Evolutionary conservation across 2,113 vertebrate species (phyloP).

Genomic region (Paralichthys olivaceus): DNA sequence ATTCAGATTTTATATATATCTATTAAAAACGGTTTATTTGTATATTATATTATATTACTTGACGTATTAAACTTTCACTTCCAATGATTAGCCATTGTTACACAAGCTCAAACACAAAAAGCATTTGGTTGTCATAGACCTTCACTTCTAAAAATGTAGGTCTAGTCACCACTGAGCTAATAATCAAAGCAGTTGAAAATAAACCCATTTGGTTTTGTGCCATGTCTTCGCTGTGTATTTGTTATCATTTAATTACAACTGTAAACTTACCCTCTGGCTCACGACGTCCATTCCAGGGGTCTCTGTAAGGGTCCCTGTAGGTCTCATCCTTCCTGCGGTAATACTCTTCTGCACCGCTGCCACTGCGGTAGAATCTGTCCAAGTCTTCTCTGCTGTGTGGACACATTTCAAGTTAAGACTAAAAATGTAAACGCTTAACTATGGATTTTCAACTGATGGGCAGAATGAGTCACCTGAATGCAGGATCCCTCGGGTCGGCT

Average conservation of each 20-base stretch:
- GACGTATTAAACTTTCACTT: too few species aligned
- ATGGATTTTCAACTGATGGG: not conserved
- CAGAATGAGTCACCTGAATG: conserved; percentile 73
- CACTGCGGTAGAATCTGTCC: conserved; percentile 85
- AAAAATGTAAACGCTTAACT: fast-evolving
- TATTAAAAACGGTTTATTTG: too few species aligned
- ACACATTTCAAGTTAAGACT: conserved; percentile 15
- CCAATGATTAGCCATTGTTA: too few species aligned
- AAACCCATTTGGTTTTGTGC: too few species aligned
- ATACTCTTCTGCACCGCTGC: conserved; percentile 83
- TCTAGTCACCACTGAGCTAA: too few species aligned
- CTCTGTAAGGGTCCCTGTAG: conserved; percentile 88
- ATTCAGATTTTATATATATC: too few species aligned
- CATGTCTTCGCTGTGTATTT: too few species aligned
- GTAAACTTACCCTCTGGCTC: conserved; percentile 84
- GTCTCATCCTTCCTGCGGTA: conserved; percentile 91
- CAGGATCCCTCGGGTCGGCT: conserved; percentile 51
- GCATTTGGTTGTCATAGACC: too few species aligned
- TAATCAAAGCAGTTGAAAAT: too few species aligned
- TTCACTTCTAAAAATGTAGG: too few species aligned
- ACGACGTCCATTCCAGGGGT: conserved; percentile 87
- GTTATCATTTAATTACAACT: not conserved
- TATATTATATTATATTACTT: too few species aligned
- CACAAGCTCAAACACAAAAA: too few species aligned
- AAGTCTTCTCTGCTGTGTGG: conserved; percentile 84